Conservation (phyloP, 2,113 vertebrate genomes). For the Sinocyclocheilus maitianheensis region DNA sequence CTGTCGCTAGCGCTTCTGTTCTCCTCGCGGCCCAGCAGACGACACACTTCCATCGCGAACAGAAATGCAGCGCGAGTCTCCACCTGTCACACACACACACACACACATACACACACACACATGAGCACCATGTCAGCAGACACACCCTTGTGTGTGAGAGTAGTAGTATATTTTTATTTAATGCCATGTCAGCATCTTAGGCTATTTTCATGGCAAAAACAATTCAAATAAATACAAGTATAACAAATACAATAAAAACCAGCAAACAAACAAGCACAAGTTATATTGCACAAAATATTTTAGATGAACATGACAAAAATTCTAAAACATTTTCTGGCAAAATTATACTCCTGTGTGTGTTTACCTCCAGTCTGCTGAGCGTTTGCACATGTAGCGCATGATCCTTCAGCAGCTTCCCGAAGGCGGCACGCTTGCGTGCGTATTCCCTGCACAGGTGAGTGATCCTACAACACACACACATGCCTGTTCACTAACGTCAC, state of each 20-base stretch:
- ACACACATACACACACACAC: no score
- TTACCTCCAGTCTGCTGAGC: constrained; percentile 82
- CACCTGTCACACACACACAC: constrained; percentile 68
- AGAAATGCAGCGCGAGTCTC: constrained; percentile 78
- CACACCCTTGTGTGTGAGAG: no score
- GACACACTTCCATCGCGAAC: constrained; percentile 78
- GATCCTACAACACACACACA: constrained; percentile 68
- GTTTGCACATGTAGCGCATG: constrained; percentile 84
- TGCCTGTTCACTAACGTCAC: neutral
- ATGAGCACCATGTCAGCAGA: no score
- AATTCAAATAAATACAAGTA: no score
- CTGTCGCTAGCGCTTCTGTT: constrained; percentile 69
- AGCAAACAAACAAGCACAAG: no score
- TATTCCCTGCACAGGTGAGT: constrained; percentile 81
- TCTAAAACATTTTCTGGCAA: no score
- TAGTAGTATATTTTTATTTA: no score
- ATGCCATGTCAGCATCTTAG: no score
- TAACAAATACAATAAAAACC: no score
- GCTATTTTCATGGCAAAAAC: no score
- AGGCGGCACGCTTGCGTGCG: constrained; percentile 75
- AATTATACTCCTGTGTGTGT: neutral
- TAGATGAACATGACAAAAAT: no score
- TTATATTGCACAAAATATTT: no score
- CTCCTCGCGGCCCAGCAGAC: constrained; percentile 82
- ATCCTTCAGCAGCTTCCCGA: constrained; percentile 84